A percentile compares a stretch with the other conserved stretches of the same genome.
phyloP scores from a whole-genome alignment of 2,888 invertebrate species.

The Papilio gigon region DNA sequence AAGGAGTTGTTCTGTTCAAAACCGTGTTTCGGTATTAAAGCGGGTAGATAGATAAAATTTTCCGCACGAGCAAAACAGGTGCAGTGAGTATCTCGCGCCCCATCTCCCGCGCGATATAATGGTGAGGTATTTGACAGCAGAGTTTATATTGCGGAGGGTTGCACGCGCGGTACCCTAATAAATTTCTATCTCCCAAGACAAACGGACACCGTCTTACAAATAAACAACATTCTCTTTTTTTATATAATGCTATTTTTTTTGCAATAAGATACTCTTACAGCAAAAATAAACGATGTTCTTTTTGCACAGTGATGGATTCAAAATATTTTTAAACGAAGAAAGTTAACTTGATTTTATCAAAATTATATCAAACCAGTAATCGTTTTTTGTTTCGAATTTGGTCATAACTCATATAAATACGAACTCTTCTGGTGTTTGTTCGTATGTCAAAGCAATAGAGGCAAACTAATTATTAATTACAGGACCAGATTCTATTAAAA shows the following conservation, averaged over 20 bases:
- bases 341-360: background rate
- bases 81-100: constrained; percentile 28
- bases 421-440: too few species aligned
- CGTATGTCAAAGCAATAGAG: too few species aligned
- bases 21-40: constrained; percentile 1
- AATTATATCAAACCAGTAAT: too few species aligned
- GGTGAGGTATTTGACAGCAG: constrained; percentile 37
- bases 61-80: constrained; percentile 30
- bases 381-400: too few species aligned
- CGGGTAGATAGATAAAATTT: constrained; percentile 21
- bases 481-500: too few species aligned
- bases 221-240: constrained; percentile 19
- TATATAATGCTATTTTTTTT: constrained; percentile 2
- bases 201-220: constrained; percentile 19
- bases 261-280: background rate
- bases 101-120: constrained; percentile 25
- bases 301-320: background rate
- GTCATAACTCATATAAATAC: too few species aligned
- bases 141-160: constrained; percentile 36
- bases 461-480: too few species aligned
- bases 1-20: background rate
- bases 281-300: background rate
- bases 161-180: constrained; percentile 36
- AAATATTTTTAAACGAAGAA: background rate
- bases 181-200: constrained; percentile 34